These are phyloP conservation scores for Omphaloscelis lunosa DNA, from an alignment of 2,888 invertebrate genomes.

Conservation along the genomic window DNA sequence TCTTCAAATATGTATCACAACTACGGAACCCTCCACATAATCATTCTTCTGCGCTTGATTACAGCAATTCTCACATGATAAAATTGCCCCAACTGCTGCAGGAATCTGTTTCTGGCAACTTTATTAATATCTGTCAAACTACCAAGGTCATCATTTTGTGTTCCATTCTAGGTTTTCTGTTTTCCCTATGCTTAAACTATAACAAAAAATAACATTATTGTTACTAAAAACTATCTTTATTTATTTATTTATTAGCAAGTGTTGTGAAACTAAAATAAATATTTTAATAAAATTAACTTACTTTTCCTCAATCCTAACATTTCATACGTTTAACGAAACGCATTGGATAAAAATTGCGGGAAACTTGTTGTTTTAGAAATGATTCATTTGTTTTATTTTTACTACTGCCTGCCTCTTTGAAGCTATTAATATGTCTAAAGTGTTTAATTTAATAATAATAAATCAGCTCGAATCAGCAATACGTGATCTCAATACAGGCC, in stretches of 20 bases:
- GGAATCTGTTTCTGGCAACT: slow-evolving; percentile 20
- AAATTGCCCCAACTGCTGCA: slow-evolving; percentile 24
- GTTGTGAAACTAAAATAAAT: neutral
- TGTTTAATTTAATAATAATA: too few relatives aligned
- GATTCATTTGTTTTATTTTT: too few relatives aligned
- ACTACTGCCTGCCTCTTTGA: too few relatives aligned
- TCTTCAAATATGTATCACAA: neutral
- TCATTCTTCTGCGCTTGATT: neutral
- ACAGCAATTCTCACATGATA: neutral
- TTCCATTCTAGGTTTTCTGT: slow-evolving; percentile 57
- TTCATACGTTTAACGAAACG: slow-evolving; percentile 13
- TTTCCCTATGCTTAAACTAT: fast-evolving
- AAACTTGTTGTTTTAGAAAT: neutral
- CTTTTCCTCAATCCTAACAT: neutral
- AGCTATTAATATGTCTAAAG: too few relatives aligned
- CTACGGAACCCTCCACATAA: neutral
- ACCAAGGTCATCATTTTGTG: slow-evolving; percentile 67
- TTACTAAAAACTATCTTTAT: neutral
- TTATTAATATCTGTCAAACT: slow-evolving; percentile 61
- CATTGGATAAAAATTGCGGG: neutral
- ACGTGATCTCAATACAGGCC: too few relatives aligned
- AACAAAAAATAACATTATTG: too few relatives aligned
- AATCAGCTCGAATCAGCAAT: too few relatives aligned
- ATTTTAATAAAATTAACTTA: neutral
- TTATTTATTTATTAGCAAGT: neutral